Base-by-base conservation (phyloP, 2,888 invertebrate genomes). In the Incurvaria masculella region DNA sequence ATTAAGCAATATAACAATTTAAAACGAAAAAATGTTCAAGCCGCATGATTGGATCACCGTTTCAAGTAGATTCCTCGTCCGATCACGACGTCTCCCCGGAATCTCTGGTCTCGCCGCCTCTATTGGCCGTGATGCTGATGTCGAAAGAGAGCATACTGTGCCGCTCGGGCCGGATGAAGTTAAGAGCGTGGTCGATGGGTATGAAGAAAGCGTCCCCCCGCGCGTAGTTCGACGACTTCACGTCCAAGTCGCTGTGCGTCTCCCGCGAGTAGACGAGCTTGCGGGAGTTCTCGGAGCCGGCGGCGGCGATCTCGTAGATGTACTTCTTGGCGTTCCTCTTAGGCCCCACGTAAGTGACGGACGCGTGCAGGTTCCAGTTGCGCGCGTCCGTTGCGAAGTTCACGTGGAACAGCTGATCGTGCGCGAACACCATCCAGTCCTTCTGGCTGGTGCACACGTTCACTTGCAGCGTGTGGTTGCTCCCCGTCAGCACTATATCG, bases 201-300 rank as follows among this genome's bases (percentile, higher is more conserved):
- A 78, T 61, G 52, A 70, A 66, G 65, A 76, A 78, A 59, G 74
- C 74, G 55, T 75, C 76, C 56, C 71, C 68, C 0, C 70, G 64
- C 49, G 62, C 65, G 44, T 68, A 59, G 56, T 65, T 70, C 6
- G 68, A 52, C 0, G 68, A 58, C 0, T 65, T 57, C 52, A 62
- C 68, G 51, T 76, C 76, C n/a, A 74, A 59, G 55, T 78, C 75
- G 59, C 72, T 69, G 62, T 76, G 76, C 0, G 73, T 69, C 11
- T 60, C 57, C 18, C 76, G 61, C n/a, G 59, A 53, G 61, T 74
- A 78, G 2, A 60, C 59, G 2, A 75, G 57, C 42, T 62, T 65
- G 1, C 74, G 57, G 1, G 63, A 58, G 55, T 66, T 66, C 55
- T 69, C 63, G 38, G 65, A 65, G 0, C 73, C 75, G 20, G 60